Evolutionary conservation across 2,797 vertebrate genomes (phyloP).

Genomic region (Microchirus variegatus): DNA sequence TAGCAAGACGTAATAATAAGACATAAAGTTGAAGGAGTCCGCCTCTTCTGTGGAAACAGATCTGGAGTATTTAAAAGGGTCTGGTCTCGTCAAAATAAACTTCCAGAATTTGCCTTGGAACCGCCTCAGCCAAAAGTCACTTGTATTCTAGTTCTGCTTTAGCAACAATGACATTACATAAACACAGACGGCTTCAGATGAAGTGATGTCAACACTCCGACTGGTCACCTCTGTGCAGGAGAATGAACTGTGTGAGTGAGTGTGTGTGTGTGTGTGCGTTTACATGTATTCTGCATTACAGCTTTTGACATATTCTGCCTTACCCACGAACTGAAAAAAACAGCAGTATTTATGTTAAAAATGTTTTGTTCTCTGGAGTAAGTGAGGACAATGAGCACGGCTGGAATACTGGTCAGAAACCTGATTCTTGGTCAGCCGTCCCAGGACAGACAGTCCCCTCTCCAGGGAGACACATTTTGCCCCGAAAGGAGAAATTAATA

Average conservation of each 20-base stretch:
- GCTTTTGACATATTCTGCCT: conserved; percentile 20
- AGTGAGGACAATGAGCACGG: conserved; percentile 40
- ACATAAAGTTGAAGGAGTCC: conserved; percentile 13
- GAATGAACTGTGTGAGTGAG: conserved; percentile 14
- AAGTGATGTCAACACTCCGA: conserved; percentile 45
- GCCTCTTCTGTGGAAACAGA: conserved; percentile 35
- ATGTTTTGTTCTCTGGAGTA: conserved; percentile 32
- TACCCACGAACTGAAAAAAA: conserved; percentile 46
- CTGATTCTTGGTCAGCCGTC: conserved; percentile 65
- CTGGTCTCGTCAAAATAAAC: conserved; percentile 67
- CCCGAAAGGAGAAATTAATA: conserved; percentile 84
- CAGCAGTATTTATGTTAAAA: conserved; percentile 10
- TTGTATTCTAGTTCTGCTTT: conserved; percentile 47
- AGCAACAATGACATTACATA: conserved; percentile 61
- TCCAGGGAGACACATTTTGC: conserved; percentile 75
- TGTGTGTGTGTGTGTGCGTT: background rate
- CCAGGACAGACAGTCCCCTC: conserved; percentile 75
- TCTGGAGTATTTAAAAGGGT: conserved; percentile 38
- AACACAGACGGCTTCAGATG: conserved; percentile 74
- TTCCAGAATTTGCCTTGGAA: conserved; percentile 46
- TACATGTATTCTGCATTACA: conserved; percentile 6
- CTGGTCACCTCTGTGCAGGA: conserved; percentile 31
- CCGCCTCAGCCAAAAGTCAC: conserved; percentile 40
- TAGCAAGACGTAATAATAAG: conserved; percentile 28
- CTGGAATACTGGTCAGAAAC: conserved; percentile 67